Base-by-base conservation (phyloP, 2,113 vertebrate genomes). In the Ammodytes marinus region DNA sequence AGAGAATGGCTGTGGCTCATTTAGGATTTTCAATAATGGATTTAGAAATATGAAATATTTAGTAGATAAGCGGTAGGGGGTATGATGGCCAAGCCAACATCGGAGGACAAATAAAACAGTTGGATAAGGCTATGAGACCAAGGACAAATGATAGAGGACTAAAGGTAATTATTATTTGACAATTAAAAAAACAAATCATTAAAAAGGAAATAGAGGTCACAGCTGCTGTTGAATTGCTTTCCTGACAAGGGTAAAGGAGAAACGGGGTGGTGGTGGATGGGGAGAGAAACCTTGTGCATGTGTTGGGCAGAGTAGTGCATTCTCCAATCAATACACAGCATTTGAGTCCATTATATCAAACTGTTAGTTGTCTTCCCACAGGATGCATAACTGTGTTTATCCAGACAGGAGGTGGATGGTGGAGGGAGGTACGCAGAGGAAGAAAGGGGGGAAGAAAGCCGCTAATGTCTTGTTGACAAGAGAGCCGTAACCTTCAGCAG, bases 11-110 rank as follows among this genome's bases (percentile, higher is more conserved):
- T 69, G 57, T 58, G 85, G 81, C 88, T 93, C 91, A 90, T 91
- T 91, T 87, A 87, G 74, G 83, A 82, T 81, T 89, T 92, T 95
- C 87, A 93, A 95, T 95, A 93, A 95, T 95, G 86, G 74, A 95
- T 95, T 90, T 10, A 61, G 69, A 92, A 89, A 81, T 80, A 87
- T 93, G 15, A 90, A 95, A 95, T 93, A 94, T 95, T 95, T 87
- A 95, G 82, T 64, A 50, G 74, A 61, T 71, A 74, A 89, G 85
- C 2, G 72, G 79, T 76, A 49, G 82, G 60, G 59, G 88, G 79
- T 68, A 85, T 72, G 88, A 86, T 87, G 60, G 66, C 49, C 73
- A 73, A 78, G 66, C 76, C 77, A 80, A 60, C 68, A 85, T 61
- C 67, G 76, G 69, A 89, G 70, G 80, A 93, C 83, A 93, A 94